Evolutionary conservation across 2,113 vertebrate genomes (phyloP).

Genomic region (Carassius gibelio): DNA sequence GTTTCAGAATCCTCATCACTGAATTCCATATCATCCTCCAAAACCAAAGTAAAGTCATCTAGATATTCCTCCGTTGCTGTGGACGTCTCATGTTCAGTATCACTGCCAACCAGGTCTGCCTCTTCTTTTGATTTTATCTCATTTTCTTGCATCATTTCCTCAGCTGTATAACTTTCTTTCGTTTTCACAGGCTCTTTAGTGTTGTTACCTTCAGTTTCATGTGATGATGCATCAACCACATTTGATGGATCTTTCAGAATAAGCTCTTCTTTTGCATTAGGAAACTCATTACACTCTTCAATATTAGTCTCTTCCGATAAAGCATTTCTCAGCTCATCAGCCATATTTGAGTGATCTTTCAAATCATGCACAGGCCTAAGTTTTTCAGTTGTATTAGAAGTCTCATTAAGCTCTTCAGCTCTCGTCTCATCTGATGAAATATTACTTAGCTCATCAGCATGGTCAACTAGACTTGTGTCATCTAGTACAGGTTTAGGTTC

Average conservation of each 20-base stretch:
- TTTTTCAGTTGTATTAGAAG: neutral
- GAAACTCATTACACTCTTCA: neutral
- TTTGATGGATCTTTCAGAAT: neutral
- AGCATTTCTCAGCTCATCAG: neutral
- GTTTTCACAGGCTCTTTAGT: neutral
- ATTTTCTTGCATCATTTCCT: neutral
- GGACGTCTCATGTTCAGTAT: conserved; percentile 6
- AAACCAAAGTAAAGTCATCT: neutral
- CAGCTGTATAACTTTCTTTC: neutral
- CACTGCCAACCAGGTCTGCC: neutral
- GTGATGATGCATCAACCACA: neutral
- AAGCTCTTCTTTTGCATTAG: neutral
- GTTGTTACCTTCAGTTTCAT: neutral
- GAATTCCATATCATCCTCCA: conserved; percentile 26
- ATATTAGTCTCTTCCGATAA: neutral
- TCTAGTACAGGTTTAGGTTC: neutral
- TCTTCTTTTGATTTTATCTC: neutral
- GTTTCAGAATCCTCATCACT: conserved; percentile 21
- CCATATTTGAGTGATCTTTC: neutral
- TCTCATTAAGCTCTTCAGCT: conserved; percentile 1
- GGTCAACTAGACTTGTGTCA: neutral
- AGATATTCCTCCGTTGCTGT: neutral
- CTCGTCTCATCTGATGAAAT: neutral
- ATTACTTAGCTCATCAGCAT: neutral
- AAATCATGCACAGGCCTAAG: neutral